These are phyloP conservation scores for Sturnus vulgaris DNA, from an alignment of 2,113 vertebrate genomes.

Conservation along the genomic window DNA sequence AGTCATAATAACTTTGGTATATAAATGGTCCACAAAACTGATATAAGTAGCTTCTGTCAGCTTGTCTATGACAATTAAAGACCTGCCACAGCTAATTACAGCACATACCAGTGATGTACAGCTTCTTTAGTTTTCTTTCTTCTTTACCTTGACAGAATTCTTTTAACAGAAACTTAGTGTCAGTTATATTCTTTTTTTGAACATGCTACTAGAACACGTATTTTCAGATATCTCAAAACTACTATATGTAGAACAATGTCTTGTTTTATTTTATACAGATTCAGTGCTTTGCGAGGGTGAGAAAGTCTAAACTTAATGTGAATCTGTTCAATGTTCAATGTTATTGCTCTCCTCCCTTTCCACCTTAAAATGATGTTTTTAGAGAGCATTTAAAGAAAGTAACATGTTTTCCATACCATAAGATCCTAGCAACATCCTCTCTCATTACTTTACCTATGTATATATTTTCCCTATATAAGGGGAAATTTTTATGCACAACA, in stretches of 20 bases:
- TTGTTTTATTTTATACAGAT: background rate
- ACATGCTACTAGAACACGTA: background rate
- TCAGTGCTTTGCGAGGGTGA: background rate
- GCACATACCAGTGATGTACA: slow-evolving; percentile 61
- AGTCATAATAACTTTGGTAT: background rate
- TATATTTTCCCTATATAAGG: background rate
- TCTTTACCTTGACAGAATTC: slow-evolving; percentile 61
- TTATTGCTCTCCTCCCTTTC: background rate
- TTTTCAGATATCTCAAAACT: slow-evolving; percentile 1
- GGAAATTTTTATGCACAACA: slow-evolving; percentile 20
- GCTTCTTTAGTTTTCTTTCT: slow-evolving; percentile 33
- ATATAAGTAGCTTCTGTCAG: slow-evolving; percentile 59
- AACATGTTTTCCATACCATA: background rate
- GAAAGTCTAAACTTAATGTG: slow-evolving; percentile 6
- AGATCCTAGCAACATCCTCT: background rate
- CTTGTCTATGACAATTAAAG: slow-evolving; percentile 54
- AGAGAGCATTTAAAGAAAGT: background rate
- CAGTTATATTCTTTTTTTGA: background rate
- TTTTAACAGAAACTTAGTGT: slow-evolving; percentile 18
- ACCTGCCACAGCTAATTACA: slow-evolving; percentile 47
- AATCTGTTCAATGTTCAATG: slow-evolving; percentile 9
- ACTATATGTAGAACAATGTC: background rate
- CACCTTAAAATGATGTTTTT: background rate
- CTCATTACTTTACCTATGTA: background rate
- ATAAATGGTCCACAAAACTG: slow-evolving; percentile 62